Evolutionary conservation across 2,888 invertebrate species (phyloP).

Genomic region (Lasius fuliginosus): DNA sequence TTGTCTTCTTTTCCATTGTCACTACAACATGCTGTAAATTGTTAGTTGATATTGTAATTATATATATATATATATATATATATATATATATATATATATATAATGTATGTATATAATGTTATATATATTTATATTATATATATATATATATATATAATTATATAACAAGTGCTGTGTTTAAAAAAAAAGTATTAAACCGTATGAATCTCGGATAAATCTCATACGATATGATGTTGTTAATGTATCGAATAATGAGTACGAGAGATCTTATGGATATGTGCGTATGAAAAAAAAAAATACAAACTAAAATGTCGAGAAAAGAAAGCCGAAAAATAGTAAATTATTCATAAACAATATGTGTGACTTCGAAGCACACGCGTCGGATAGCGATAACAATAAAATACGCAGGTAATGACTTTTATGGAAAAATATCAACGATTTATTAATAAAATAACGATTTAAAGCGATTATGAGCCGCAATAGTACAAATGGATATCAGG

Average conservation of each 20-base stretch:
- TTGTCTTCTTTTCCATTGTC: background rate
- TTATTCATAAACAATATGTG: constrained; percentile 43
- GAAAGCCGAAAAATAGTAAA: background rate
- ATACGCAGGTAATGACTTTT: constrained; percentile 57
- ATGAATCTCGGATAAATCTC: background rate
- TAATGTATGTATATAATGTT: no score
- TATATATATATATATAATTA: background rate
- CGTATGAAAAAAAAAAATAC: background rate
- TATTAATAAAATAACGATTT: constrained; percentile 84
- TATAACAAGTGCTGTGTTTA: background rate
- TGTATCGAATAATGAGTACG: background rate
- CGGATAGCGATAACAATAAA: constrained; percentile 18
- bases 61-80: background rate
- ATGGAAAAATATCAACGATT: constrained; percentile 84
- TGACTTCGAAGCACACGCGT: constrained; percentile 33
- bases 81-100: background rate
- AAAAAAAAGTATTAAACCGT: background rate
- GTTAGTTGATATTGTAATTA: background rate
- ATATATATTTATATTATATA: background rate
- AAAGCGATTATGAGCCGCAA: constrained; percentile 80
- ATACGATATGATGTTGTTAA: background rate
- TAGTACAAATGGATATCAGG: constrained; percentile 79
- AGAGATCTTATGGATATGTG: background rate
- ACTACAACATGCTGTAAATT: background rate
- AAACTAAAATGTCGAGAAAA: background rate